Evolutionary conservation across 2,888 invertebrate species (phyloP).

Genomic region (Lysandra coridon): DNA sequence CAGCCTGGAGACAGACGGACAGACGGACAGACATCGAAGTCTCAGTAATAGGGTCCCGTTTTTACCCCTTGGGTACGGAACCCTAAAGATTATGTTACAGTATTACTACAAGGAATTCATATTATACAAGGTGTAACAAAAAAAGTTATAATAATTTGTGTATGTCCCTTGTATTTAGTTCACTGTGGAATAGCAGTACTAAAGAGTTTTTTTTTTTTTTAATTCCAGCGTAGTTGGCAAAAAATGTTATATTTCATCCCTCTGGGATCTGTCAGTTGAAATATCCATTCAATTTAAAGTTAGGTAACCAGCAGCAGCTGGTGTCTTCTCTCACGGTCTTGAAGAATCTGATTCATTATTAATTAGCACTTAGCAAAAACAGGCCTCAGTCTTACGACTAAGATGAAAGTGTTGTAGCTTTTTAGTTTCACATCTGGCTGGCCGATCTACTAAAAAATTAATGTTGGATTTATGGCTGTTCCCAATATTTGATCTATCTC

Average conservation of each 20-base stretch:
- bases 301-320: not conserved
- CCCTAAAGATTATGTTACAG: too few species aligned
- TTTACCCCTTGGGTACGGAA: too few species aligned
- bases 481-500: too few species aligned
- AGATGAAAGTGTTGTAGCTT: not conserved
- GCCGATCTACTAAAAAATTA: not conserved
- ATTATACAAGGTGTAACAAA: too few species aligned
- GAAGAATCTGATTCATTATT: conserved; percentile 24
- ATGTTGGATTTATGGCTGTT: not conserved
- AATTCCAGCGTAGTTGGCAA: not conserved
- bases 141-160: too few species aligned
- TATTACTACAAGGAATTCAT: too few species aligned
- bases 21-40: too few species aligned
- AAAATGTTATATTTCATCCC: not conserved
- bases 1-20: too few species aligned
- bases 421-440: not conserved
- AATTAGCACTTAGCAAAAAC: conserved; percentile 27
- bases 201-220: too few species aligned
- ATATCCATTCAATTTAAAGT: not conserved
- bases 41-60: too few species aligned
- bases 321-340: conserved; percentile 7
- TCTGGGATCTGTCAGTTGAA: not conserved
- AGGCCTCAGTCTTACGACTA: not conserved
- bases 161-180: too few species aligned
- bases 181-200: too few species aligned